phyloP scores from a whole-genome alignment of 1,140 invertebrate genomes.

The Scaptodrosophila lebanonensis region DNA sequence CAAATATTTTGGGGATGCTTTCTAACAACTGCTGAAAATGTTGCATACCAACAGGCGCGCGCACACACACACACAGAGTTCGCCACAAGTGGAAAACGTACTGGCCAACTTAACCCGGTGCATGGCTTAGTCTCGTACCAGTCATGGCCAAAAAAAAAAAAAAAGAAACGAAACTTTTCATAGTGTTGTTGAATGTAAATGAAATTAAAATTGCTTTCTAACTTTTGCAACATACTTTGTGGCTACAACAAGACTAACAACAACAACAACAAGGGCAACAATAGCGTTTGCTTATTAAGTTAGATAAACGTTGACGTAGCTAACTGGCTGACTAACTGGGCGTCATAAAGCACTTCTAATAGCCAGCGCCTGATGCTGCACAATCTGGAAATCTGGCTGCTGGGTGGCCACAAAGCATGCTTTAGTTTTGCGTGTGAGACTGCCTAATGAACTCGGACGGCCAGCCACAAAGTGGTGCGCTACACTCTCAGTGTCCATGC shows the following conservation, averaged over 20 bases:
- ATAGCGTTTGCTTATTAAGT: constrained; percentile 3
- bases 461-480: too few relatives aligned
- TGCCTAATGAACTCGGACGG: constrained; percentile 3
- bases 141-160: too few relatives aligned
- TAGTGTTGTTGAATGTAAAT: constrained; percentile 12
- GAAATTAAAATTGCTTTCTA: constrained; percentile 26
- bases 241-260: constrained; percentile 6
- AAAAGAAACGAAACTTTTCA: neutral
- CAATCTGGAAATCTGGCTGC: too few relatives aligned
- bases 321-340: neutral
- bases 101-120: too few relatives aligned
- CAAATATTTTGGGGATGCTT: too few relatives aligned
- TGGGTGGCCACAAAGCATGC: constrained; percentile 36
- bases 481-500: too few relatives aligned
- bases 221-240: constrained; percentile 23
- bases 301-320: constrained; percentile 20
- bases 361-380: neutral
- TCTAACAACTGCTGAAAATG: too few relatives aligned
- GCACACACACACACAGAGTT: too few relatives aligned
- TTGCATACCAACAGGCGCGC: too few relatives aligned
- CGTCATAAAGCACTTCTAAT: constrained; percentile 24
- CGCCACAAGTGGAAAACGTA: too few relatives aligned
- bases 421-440: constrained; percentile 41
- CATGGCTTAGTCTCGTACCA: too few relatives aligned
- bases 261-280: neutral